Evolutionary conservation across 2,888 invertebrate genomes (phyloP), one percentile per base, ranked within the genome.

Genomic region (Leucophenga maculata): DNA sequence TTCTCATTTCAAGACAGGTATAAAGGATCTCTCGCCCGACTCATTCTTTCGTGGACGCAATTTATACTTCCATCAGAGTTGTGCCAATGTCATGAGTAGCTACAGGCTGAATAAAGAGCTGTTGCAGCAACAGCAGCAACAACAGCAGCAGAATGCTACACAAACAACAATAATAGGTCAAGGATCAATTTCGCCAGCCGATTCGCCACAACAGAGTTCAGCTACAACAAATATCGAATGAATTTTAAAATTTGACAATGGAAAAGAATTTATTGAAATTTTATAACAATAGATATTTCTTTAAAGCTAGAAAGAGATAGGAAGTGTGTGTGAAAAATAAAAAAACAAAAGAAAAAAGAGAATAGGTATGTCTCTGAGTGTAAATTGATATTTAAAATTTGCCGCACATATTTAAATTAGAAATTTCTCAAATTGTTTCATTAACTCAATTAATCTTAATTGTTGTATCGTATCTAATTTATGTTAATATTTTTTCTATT

Each of bases 81-180:
- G 88, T 79, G 88, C 88, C 70, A 88, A 88, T 74, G 87, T 88
- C 65, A 88, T 88, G 88, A 87, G 87, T 72, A 88, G 85, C 76
- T 87, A 87, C 72, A 81, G 87, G 11, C 77, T 87, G 39, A 87
- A 84, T 74, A 87, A 87, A 65, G 87, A 87, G 44, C 78, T 87
- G 26, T 82, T 87, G 57, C 87, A 77, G 31, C 87, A 87, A 60
- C 83, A 85, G 9, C 85, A 85, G 31, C 85, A 83, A 52, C 76
- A 81, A n/a, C 78, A 79, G n/a, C 75, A 78, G 62, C 77, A 76
- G 57, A 75, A 76, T 26, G 73, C 69, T 44, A 73, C 75, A 26
- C 76, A 77, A 50, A 46, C 69, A 74, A 44, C 64, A 73, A 39
- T 39, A 59, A 39, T 31, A 52, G 14, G 32, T 8, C 68, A 68